Conservation (phyloP, 2,888 invertebrate genomes). For the Linnaemya vulpina region DNA sequence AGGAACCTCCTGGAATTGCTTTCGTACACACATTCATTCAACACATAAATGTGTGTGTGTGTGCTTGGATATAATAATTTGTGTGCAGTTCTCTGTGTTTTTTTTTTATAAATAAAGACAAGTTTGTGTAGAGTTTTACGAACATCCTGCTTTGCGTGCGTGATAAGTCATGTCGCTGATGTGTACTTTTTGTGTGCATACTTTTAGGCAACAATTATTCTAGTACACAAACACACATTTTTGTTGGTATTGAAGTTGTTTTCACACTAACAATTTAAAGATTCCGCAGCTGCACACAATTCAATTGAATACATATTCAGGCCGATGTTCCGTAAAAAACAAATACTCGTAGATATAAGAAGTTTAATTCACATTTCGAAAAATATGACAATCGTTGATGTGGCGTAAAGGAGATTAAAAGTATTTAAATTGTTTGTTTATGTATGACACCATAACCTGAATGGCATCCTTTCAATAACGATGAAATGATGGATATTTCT, state of each 20-base stretch:
- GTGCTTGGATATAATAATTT: not conserved
- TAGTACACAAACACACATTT: not conserved
- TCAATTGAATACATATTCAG: not conserved
- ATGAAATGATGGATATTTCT: too few relatives aligned
- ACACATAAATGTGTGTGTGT: not conserved
- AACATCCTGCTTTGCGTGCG: not conserved
- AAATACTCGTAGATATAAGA: too few relatives aligned
- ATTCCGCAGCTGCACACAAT: not conserved
- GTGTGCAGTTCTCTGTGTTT: not conserved
- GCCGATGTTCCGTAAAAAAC: not conserved
- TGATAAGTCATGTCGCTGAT: constrained; percentile 36
- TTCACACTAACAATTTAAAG: constrained; percentile 21
- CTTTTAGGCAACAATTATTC: constrained; percentile 34
- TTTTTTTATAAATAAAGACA: too few relatives aligned
- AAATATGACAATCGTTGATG: too few relatives aligned
- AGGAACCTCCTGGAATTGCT: constrained; percentile 31
- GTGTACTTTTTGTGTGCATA: constrained; percentile 31
- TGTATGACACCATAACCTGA: too few relatives aligned
- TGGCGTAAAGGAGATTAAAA: too few relatives aligned
- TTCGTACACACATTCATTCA: constrained; percentile 2
- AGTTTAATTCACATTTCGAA: too few relatives aligned
- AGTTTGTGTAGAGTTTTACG: not conserved
- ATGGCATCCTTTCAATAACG: too few relatives aligned
- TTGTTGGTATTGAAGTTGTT: not conserved
- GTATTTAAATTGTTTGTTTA: too few relatives aligned